A percentile compares a stretch with the other conserved stretches of the same genome.
Evolutionary conservation across 2,797 vertebrate species (phyloP).

Genomic region (Muscicapa striata): DNA sequence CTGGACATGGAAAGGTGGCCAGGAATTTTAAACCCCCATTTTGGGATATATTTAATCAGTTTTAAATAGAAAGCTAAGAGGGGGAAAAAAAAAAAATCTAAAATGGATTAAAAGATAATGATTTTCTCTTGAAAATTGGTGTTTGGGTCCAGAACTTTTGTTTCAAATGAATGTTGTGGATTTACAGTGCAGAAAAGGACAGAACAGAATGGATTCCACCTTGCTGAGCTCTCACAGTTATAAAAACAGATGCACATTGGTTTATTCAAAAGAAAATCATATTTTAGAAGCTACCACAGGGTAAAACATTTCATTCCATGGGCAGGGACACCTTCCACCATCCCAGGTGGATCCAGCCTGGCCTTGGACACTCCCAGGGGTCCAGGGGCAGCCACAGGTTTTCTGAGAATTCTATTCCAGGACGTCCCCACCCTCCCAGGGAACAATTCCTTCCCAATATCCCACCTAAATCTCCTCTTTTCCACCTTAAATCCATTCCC

Average conservation of each 20-base stretch:
- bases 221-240: background rate
- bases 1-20: background rate
- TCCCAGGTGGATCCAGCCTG: fast-evolving
- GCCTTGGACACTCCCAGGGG: background rate
- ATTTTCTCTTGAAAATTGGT: background rate
- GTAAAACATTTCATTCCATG: background rate
- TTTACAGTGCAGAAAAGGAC: background rate
- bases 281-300: background rate
- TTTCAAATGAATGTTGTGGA: background rate
- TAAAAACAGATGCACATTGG: fast-evolving
- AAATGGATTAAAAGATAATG: background rate
- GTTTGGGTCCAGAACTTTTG: background rate
- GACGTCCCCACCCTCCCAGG: background rate
- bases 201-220: background rate
- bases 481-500: background rate
- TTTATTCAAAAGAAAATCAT: background rate
- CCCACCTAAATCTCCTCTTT: fast-evolving
- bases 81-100: background rate
- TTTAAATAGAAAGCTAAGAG: background rate
- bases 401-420: background rate
- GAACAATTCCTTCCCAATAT: background rate
- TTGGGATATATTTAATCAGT: background rate
- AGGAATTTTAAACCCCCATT: background rate
- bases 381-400: background rate
- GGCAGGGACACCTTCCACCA: fast-evolving